A percentile compares a stretch with the other conserved stretches of the same genome.
phyloP scores from a whole-genome alignment of 2,113 vertebrate species.

The Galemys pyrenaicus region DNA sequence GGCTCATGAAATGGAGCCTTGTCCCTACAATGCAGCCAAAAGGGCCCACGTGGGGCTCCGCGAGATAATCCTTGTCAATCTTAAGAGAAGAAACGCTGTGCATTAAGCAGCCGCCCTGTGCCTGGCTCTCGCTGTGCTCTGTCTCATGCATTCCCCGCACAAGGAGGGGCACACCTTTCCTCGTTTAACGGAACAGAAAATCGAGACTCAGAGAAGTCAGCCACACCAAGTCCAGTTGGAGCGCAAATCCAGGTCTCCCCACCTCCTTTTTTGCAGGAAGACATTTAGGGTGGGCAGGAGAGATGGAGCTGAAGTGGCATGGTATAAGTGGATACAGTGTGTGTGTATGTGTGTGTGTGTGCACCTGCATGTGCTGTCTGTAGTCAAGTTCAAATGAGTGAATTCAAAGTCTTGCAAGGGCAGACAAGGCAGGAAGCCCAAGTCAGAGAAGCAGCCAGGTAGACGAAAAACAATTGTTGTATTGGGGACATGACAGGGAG shows the following conservation, averaged over 20 bases:
- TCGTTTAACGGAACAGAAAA: not conserved
- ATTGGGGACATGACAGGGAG: not conserved
- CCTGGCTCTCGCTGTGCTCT: not conserved
- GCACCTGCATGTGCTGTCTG: not conserved
- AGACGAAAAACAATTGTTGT: not conserved
- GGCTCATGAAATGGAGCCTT: not conserved
- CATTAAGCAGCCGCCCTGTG: not conserved
- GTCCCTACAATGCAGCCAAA: not conserved
- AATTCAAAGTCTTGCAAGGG: not conserved
- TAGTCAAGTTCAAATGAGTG: not conserved
- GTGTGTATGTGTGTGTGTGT: not conserved
- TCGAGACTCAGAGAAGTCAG: not conserved
- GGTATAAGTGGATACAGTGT: not conserved
- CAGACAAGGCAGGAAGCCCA: not conserved
- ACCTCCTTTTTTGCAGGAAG: not conserved
- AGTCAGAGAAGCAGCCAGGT: not conserved
- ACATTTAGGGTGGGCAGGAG: not conserved
- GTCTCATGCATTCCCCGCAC: not conserved
- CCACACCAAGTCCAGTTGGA: not conserved
- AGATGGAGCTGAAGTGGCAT: not conserved
- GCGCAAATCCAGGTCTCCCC: not conserved
- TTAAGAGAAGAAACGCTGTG: not conserved
- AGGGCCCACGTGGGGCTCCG: not conserved
- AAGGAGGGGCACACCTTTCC: not conserved
- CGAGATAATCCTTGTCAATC: not conserved